Evolutionary conservation across 2,888 invertebrate species (phyloP).

Genomic region (Caenorhabditis imperialis): DNA sequence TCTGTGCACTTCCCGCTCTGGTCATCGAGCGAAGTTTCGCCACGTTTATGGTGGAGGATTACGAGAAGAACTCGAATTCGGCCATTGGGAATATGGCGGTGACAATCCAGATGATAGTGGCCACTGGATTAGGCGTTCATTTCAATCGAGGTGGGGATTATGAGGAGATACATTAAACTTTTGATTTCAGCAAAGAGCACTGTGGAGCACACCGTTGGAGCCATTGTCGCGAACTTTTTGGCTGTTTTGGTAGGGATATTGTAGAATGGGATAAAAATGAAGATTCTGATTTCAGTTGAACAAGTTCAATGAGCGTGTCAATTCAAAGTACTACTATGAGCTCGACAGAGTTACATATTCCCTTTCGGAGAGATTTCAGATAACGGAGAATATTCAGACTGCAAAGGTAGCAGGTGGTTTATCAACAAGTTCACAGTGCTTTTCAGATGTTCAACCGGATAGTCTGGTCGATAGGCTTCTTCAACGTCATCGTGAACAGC

Average conservation of each 20-base stretch:
- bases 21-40: conserved; percentile 46
- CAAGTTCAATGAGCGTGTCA: conserved; percentile 29
- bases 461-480: conserved; percentile 40
- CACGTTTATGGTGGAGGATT: conserved; percentile 35
- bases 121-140: conserved; percentile 19
- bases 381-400: conserved; percentile 33
- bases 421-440: not conserved
- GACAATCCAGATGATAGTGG: conserved; percentile 16
- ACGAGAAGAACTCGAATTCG: conserved; percentile 21
- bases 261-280: too few species aligned
- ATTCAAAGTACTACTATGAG: conserved; percentile 36
- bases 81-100: conserved; percentile 20
- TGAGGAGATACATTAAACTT: not conserved
- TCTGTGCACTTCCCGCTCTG: conserved; percentile 30
- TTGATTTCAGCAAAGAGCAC: conserved; percentile 28
- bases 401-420: conserved; percentile 20
- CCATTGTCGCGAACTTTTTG: conserved; percentile 37
- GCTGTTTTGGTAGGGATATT: conserved; percentile 28
- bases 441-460: conserved; percentile 43
- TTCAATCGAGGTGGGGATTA: conserved; percentile 24
- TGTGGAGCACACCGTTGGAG: conserved; percentile 34
- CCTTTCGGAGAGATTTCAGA: conserved; percentile 35
- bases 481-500: conserved; percentile 42
- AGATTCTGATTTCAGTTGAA: conserved; percentile 14
- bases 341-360: conserved; percentile 16